These are phyloP conservation scores for Atethmia centrago DNA, from an alignment of 2,888 invertebrate species.

Conservation along the genomic window DNA sequence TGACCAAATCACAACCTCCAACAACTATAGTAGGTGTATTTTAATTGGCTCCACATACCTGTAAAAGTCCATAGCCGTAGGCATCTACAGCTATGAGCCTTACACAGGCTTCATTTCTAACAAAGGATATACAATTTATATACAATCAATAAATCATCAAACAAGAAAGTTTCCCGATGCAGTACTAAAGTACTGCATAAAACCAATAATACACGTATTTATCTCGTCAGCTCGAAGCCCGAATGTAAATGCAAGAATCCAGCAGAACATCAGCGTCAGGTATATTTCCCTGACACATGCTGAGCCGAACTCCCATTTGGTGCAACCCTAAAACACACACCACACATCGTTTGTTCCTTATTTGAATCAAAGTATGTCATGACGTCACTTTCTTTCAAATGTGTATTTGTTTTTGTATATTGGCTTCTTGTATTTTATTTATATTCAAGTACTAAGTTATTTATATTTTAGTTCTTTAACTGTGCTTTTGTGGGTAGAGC, in stretches of 20 bases:
- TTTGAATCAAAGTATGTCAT: not conserved
- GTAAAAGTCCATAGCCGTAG: not conserved
- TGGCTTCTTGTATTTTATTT: not conserved
- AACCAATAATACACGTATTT: not conserved
- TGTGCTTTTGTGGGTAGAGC: not conserved
- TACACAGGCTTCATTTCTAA: not conserved
- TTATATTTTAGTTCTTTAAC: no score
- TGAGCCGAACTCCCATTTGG: not conserved
- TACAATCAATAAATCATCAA: not conserved
- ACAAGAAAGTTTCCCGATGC: not conserved
- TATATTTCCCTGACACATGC: not conserved
- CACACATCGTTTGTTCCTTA: not conserved
- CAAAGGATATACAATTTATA: not conserved
- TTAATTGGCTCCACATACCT: not conserved
- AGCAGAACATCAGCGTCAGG: not conserved
- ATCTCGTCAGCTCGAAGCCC: not conserved
- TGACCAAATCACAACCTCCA: conserved; percentile 12
- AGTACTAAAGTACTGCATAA: not conserved
- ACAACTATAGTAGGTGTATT: not conserved
- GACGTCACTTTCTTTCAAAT: not conserved
- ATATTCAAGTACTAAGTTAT: not conserved
- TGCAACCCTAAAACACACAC: not conserved
- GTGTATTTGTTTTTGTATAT: not conserved
- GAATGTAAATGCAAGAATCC: not conserved
- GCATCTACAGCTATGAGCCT: not conserved